Conservation (phyloP, 1,140 invertebrate species). For the Aphidius ervi region DNA sequence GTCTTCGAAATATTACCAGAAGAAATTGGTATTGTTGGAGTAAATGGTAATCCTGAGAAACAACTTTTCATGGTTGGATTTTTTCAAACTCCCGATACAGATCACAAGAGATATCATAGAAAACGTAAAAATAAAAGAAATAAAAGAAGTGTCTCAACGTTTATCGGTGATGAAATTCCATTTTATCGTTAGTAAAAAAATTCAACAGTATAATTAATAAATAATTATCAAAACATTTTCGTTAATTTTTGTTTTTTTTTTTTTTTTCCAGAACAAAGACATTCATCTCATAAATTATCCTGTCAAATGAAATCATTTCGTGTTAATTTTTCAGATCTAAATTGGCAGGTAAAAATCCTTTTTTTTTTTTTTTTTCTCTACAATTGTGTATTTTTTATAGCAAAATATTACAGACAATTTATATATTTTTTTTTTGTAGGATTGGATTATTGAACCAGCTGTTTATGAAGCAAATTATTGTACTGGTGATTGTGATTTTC, state of each 20-base stretch:
- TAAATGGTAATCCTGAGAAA: constrained; percentile 65
- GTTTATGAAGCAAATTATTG: constrained; percentile 85
- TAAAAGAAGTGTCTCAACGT: neutral
- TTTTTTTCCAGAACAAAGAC: constrained; percentile 53
- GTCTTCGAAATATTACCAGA: too few species aligned
- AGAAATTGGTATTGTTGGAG: constrained; percentile 51
- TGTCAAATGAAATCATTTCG: constrained; percentile 79
- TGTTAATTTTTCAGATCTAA: constrained; percentile 78
- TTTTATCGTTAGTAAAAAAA: neutral
- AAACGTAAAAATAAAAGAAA: neutral
- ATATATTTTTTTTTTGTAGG: constrained; percentile 27
- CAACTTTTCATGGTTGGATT: constrained; percentile 83
- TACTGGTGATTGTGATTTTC: constrained; percentile 83
- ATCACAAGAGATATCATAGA: constrained; percentile 8
- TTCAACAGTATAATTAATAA: neutral
- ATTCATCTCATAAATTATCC: constrained; percentile 32
- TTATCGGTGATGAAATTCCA: neutral
- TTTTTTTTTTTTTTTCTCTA: too few species aligned
- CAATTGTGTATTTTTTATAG: too few species aligned
- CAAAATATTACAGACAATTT: too few species aligned
- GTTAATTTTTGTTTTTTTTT: constrained; percentile 4
- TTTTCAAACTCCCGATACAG: constrained; percentile 56
- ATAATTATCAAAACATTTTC: neutral
- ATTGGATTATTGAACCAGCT: constrained; percentile 87
- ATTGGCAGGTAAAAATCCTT: constrained; percentile 60